Base-by-base conservation (phyloP, 2,888 invertebrate species). In the Eupeodes latifasciatus region DNA sequence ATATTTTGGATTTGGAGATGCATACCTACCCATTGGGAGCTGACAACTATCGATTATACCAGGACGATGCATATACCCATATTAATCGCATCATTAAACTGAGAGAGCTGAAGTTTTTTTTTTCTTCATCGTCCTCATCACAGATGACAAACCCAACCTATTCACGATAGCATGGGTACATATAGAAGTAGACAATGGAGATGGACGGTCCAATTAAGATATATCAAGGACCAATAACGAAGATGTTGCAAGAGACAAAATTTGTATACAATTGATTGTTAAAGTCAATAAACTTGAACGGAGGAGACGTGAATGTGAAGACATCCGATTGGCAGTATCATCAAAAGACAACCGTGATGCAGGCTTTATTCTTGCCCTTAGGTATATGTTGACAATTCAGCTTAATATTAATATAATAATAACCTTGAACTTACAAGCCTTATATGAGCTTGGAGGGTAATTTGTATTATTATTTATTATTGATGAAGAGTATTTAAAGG, bases 11-110 rank as follows among this genome's bases (percentile, higher is more conserved):
- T 67, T 71, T 51, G 67, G 19, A 53, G 57, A 62, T 74, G 77
- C 84, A 76, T 80, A 49, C 12, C n/a, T 7, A 57, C 55, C 11
- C 51, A 76, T 72, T 75, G 53, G 36, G 55, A 78, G 47, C 7
- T 51, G 75, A 49, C 57, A 53, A 62, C 14, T 14, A 71, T 71
- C 71, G 53, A 53, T 62, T 62, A 71, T 72, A 27, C 66, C 14
- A 27, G 75, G 53, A 34, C 34, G 69, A 34, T 44, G 69, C 67
- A 81, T 84, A 62, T 5, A 40, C 40, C 40, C 77, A 81, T 88
- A 84, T 88, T 81, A 88, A 84, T 81, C 77, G 84, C 74, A 74
- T 88, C 88, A 88, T 88, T 88, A 81, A 81, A 78, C 64, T 59
- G 74, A 19, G 77, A 76, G 62, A 62, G 69, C 69, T 53, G 27